Evolutionary conservation across 2,797 vertebrate genomes (phyloP), one percentile per base, ranked within the genome.

Genomic region (Urosaurus nigricauda): DNA sequence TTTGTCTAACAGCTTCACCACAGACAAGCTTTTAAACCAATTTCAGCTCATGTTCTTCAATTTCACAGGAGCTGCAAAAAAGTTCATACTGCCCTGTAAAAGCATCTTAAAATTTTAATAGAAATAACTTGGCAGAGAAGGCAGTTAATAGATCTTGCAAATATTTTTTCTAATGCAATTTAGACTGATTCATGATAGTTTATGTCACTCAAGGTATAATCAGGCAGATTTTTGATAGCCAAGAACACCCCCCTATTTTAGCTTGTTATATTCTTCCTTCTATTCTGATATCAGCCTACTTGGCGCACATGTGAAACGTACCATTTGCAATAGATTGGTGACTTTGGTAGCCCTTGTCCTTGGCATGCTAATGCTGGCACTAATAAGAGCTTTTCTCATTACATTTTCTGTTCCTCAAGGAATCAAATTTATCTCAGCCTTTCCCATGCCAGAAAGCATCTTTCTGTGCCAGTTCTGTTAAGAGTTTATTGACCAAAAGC

Each of bases 341-440:
- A 79, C 65, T 90, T 90, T 79, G 75, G 53, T 83, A 88, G 65
- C 83, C 35, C 29, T 9, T 58, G 85, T 6, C 1, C 70, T 85
- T 90, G 51, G 88, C 79, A 83, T 2, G 0, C 32, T 86, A 83
- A 35, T 89, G 79, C 71, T 89, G 79, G 4, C 70, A 79, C 47
- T 86, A 17, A 12, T 79, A 40, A 56, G 63, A 68, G 53, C 47
- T 77, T 84, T 80, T 89, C 87, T 86, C 84, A 82, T 86, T 86
- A n/a, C 68, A 90, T 78, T 92, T 91, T 90, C 70, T 37, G 71
- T 85, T 80, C 60, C 83, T 43, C 0, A 70, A 91, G 82, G 53
- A 90, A 79, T 79, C 84, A 63, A 16, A 12, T 35, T 92, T 90
- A 32, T 21, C 37, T 73, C 14, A 89, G 73, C 60, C 86, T 79